Evolutionary conservation across 2,888 invertebrate genomes (phyloP), one percentile per base, ranked within the genome.

Genomic region (Diploptera punctata): DNA sequence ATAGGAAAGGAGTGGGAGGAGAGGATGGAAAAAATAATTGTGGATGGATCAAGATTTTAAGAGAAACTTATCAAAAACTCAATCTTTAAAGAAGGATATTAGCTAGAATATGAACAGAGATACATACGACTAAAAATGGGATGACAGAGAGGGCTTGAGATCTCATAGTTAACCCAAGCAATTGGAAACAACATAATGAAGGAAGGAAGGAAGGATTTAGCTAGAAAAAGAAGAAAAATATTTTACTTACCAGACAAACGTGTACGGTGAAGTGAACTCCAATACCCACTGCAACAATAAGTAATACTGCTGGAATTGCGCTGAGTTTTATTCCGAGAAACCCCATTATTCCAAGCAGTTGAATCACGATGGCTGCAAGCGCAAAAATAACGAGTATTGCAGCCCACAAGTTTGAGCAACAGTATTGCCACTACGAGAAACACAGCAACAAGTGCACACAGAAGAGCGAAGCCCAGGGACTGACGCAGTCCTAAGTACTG

Each of bases 211-310:
- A n/a, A n/a, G n/a, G n/a, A n/a, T n/a, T n/a, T n/a, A n/a, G n/a
- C n/a, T n/a, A n/a, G n/a, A n/a, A n/a, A n/a, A n/a, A n/a, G n/a
- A n/a, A n/a, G n/a, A n/a, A n/a, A n/a, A n/a, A n/a, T n/a, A n/a
- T n/a, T n/a, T n/a, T n/a, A n/a, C 91, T 89, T 83, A 94, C 94
- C 88, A 95, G 84, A 77, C 93, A 91, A 72, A 97, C 89, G 82
- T 96, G 95, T 38, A 94, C 91, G 5, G 93, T 94, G 79, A 95
- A 94, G 80, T 95, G 93, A 13, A 95, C 92, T 62, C 95, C 93
- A 77, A 95, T 88, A 73, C 95, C 95, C 43, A 95, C 91, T 75
- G 94, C 92, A 71, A 95, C 88, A 73, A 97, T 93, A 43, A 97
- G 87, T 73, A 97, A 87, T 47, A 96, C 95, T 3, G 95, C 96